These are phyloP conservation scores for Trogon surrucura DNA, from an alignment of 2,113 vertebrate genomes.

Conservation along the genomic window DNA sequence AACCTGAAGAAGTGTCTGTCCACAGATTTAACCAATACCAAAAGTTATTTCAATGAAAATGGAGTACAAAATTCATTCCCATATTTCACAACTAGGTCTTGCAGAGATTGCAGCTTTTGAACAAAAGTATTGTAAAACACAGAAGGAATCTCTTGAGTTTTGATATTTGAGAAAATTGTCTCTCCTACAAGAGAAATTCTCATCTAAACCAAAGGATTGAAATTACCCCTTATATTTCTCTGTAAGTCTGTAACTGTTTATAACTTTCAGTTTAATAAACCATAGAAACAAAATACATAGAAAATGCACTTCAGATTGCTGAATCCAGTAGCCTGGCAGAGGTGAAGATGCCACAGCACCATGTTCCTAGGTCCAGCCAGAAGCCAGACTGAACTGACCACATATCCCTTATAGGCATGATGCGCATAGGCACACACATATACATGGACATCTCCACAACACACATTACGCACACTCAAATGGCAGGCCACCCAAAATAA, in stretches of 20 bases:
- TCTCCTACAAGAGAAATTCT: background rate
- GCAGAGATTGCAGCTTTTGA: slow-evolving; percentile 37
- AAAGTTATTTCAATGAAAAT: slow-evolving; percentile 60
- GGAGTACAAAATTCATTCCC: slow-evolving; percentile 40
- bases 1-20: background rate
- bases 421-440: too few species aligned
- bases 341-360: background rate
- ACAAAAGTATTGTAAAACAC: slow-evolving; percentile 31
- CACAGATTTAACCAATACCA: slow-evolving; percentile 14
- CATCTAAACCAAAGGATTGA: background rate
- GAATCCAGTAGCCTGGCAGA: background rate
- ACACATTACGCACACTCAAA: fast-evolving
- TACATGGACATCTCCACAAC: background rate
- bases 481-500: background rate
- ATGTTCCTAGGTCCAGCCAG: background rate
- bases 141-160: slow-evolving; percentile 3
- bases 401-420: fast-evolving
- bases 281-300: background rate
- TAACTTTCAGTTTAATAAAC: background rate
- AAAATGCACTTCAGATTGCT: background rate
- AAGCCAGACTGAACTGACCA: background rate
- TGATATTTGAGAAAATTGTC: slow-evolving; percentile 45
- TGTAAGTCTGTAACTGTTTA: background rate
- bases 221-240: background rate
- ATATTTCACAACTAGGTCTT: slow-evolving; percentile 14